phyloP scores from a whole-genome alignment of 2,113 vertebrate species.

The Fulmarus glacialis region DNA sequence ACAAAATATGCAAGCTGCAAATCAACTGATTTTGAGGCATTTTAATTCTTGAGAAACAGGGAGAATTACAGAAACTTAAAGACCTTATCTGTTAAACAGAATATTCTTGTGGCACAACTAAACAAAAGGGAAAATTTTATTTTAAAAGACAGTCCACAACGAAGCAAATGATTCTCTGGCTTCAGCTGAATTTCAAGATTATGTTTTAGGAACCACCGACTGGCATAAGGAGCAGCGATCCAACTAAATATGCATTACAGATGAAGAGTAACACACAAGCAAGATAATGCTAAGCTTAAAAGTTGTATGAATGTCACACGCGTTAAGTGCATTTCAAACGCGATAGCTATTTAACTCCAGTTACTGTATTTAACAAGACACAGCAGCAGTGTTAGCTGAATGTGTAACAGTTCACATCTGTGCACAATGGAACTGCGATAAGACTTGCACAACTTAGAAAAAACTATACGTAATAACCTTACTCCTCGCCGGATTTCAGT shows the following conservation, averaged over 20 bases:
- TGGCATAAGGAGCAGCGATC: not conserved
- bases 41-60: not conserved
- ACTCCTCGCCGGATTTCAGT: not conserved
- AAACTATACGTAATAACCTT: not conserved
- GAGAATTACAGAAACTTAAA: not conserved
- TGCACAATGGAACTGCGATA: fast-evolving
- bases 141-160: not conserved
- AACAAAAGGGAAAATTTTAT: not conserved
- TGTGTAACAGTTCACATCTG: not conserved
- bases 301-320: not conserved
- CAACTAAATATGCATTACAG: not conserved
- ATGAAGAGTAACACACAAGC: not conserved
- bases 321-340: not conserved
- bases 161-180: not conserved
- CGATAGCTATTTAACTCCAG: not conserved
- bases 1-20: not conserved
- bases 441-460: not conserved
- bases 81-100: not conserved
- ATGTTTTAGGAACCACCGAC: not conserved
- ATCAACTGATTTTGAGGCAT: not conserved
- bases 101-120: not conserved
- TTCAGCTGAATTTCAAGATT: not conserved
- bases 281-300: not conserved
- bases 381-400: not conserved
- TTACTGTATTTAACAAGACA: not conserved